These are phyloP conservation scores for Cephus spinipes DNA, from an alignment of 2,888 invertebrate species.

Conservation along the genomic window DNA sequence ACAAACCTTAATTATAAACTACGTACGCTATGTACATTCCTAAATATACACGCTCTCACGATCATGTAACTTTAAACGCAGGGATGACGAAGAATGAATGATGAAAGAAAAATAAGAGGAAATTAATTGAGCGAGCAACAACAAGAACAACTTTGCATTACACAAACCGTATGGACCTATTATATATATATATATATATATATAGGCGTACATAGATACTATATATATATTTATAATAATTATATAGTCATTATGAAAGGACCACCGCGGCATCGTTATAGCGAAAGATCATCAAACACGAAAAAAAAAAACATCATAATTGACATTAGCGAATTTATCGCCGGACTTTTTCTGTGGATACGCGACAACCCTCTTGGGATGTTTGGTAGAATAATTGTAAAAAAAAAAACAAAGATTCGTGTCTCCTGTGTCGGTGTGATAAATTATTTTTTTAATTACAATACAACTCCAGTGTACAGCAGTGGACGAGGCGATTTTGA, in stretches of 20 bases:
- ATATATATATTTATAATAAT: slow-evolving; percentile 57
- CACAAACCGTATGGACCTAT: slow-evolving; percentile 51
- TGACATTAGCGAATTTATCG: slow-evolving; percentile 1
- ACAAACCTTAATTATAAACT: slow-evolving; percentile 61
- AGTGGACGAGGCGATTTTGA: neutral
- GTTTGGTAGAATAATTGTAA: neutral
- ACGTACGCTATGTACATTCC: slow-evolving; percentile 65
- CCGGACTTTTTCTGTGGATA: neutral
- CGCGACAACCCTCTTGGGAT: neutral
- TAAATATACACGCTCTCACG: slow-evolving; percentile 58
- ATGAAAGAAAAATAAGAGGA: slow-evolving; percentile 7
- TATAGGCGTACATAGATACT: slow-evolving; percentile 25
- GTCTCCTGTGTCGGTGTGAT: neutral
- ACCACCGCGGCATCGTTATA: slow-evolving; percentile 53
- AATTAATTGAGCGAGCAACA: neutral
- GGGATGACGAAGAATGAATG: slow-evolving; percentile 36
- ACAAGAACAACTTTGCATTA: slow-evolving; percentile 3
- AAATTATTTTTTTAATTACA: neutral
- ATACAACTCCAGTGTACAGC: neutral
- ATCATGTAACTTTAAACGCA: slow-evolving; percentile 57
- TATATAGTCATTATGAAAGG: slow-evolving; percentile 57
- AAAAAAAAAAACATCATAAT: slow-evolving; percentile 13
- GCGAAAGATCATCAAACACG: slow-evolving; percentile 40
- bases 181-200: slow-evolving; percentile 28
- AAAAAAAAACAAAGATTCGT: neutral